Percentiles rank a stretch among this genome's conserved stretches.
Evolutionary conservation across 2,888 invertebrate species (phyloP).

Genomic region (Lampropteryx suffumata): DNA sequence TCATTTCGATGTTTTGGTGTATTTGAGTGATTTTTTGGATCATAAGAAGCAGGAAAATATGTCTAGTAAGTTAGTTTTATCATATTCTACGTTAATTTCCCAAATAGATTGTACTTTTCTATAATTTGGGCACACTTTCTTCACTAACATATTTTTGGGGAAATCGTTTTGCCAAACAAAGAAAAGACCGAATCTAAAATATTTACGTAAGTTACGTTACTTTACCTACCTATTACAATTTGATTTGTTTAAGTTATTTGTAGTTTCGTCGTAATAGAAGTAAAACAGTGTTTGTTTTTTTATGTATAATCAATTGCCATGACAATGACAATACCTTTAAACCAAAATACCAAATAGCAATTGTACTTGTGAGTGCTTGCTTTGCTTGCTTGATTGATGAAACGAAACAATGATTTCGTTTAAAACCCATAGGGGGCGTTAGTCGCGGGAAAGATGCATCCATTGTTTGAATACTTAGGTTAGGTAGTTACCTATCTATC

Average conservation of each 20-base stretch:
- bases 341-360: too few species aligned
- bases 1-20: conserved; percentile 59
- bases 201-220: too few species aligned
- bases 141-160: conserved; percentile 13
- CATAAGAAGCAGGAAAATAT: conserved; percentile 18
- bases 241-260: too few species aligned
- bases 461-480: conserved; percentile 4
- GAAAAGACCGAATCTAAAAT: neutral
- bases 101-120: neutral
- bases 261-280: too few species aligned
- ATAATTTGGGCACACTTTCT: conserved; percentile 13
- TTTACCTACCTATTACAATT: too few species aligned
- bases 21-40: conserved; percentile 11
- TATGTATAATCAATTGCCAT: conserved; percentile 72
- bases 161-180: conserved; percentile 5
- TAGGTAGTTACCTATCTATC: too few species aligned
- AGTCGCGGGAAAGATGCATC: conserved; percentile 36
- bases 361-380: too few species aligned
- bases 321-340: conserved; percentile 75
- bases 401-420: conserved; percentile 57
- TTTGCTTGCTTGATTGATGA: conserved; percentile 43
- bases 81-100: conserved; percentile 30
- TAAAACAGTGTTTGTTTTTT: conserved; percentile 1
- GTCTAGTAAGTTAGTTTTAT: conserved; percentile 27
- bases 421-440: conserved; percentile 66